Percentiles rank a stretch among this genome's conserved stretches.
phyloP scores from a whole-genome alignment of 2,797 vertebrate species.

The Craterocephalus amniculus region DNA sequence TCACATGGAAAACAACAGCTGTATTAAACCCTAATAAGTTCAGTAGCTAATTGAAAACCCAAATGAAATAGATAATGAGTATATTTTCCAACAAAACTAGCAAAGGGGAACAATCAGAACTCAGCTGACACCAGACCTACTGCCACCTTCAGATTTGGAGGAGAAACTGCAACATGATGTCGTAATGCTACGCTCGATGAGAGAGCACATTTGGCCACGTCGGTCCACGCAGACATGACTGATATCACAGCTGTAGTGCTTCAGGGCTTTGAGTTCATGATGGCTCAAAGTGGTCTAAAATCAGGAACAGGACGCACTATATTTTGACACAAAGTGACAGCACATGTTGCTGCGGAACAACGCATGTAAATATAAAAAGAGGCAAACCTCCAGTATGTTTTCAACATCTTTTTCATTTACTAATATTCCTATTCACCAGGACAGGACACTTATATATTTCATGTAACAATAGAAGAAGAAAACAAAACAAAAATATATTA shows the following conservation, averaged over 20 bases:
- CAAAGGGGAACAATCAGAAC: no score
- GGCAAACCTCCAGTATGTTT: not conserved
- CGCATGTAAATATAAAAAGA: not conserved
- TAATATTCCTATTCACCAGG: not conserved
- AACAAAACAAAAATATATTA: not conserved
- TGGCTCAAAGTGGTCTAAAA: not conserved
- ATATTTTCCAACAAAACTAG: not conserved
- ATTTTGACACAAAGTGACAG: not conserved
- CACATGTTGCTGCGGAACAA: not conserved
- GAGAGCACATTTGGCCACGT: no score
- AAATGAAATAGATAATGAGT: not conserved
- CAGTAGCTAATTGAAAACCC: not conserved
- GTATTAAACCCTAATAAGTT: not conserved
- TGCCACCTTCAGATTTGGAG: no score
- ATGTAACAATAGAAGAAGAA: not conserved
- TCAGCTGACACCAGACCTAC: no score
- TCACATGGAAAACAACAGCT: not conserved
- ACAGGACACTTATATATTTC: not conserved
- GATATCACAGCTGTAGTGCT: not conserved
- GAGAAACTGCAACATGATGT: no score
- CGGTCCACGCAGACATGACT: not conserved
- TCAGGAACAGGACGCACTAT: not conserved
- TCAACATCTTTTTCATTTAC: not conserved
- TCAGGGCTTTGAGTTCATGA: not conserved
- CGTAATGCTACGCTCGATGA: no score